Evolutionary conservation across 2,113 vertebrate genomes (phyloP).

Genomic region (Psilopsiagon aurifrons): DNA sequence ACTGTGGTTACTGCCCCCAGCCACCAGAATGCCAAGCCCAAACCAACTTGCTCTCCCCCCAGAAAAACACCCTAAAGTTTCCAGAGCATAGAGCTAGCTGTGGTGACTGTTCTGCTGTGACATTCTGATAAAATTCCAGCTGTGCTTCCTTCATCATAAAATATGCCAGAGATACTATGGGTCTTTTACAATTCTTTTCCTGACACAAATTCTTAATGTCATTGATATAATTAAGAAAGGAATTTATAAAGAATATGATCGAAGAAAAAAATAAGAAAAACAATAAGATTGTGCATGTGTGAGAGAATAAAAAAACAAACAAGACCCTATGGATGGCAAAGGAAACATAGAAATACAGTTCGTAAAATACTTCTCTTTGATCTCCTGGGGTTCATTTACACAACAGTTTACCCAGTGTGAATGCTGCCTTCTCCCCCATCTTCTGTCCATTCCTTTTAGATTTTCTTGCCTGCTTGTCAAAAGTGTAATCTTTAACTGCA

Average conservation of each 20-base stretch:
- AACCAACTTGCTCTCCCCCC: not conserved
- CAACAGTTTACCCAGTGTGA: not conserved
- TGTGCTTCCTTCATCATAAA: not conserved
- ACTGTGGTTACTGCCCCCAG: not conserved
- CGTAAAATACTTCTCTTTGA: not conserved
- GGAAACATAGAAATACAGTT: not conserved
- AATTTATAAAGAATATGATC: not conserved
- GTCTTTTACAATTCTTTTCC: not conserved
- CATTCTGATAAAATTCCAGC: not conserved
- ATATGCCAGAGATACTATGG: not conserved
- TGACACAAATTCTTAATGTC: not conserved
- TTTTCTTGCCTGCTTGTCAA: not conserved
- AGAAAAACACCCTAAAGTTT: not conserved
- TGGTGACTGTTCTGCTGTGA: not conserved
- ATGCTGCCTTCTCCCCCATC: not conserved
- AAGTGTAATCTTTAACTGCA: not conserved
- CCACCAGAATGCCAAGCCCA: not conserved
- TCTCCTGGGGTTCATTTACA: not conserved
- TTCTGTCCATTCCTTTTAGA: not conserved
- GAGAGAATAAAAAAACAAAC: not conserved
- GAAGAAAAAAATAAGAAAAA: not conserved
- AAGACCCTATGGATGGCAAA: not conserved
- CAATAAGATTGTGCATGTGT: fast-evolving
- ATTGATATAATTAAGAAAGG: not conserved
- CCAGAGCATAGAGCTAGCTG: not conserved